Conservation (phyloP, 2,888 invertebrate genomes). For the Caenorhabditis panamensis region DNA sequence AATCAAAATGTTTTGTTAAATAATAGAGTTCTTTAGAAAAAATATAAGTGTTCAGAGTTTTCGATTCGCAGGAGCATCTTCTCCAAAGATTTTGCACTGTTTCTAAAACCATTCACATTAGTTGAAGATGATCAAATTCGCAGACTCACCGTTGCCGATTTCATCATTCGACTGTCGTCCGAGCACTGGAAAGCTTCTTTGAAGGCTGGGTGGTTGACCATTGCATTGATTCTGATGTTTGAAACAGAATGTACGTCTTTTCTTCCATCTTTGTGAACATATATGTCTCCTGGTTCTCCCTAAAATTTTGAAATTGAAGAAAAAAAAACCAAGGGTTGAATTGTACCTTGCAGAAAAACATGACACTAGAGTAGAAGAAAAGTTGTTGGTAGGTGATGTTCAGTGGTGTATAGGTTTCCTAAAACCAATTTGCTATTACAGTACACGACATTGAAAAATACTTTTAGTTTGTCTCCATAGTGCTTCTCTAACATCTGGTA, state of each 20-base stretch:
- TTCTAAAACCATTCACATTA: constrained; percentile 9
- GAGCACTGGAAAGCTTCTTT: constrained; percentile 38
- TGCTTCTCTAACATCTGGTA: constrained; percentile 3
- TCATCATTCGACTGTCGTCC: constrained; percentile 35
- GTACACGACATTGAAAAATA: not conserved
- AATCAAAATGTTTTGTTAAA: too few species aligned
- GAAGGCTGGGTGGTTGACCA: constrained; percentile 25
- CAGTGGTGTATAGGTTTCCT: not conserved
- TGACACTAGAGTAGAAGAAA: not conserved
- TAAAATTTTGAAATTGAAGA: not conserved
- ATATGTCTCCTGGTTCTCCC: too few species aligned
- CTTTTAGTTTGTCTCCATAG: not conserved
- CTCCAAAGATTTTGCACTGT: constrained; percentile 17
- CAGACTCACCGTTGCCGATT: constrained; percentile 3
- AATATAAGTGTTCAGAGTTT: too few species aligned
- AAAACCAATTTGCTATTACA: not conserved
- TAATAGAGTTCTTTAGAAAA: too few species aligned
- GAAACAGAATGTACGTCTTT: not conserved
- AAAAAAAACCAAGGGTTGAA: too few species aligned
- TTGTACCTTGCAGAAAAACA: not conserved
- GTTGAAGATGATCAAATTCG: not conserved
- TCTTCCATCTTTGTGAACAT: too few species aligned
- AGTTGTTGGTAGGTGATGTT: not conserved
- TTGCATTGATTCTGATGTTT: constrained; percentile 18
- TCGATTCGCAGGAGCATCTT: not conserved